Conservation (phyloP, 2,113 vertebrate species). For the Manacus vitellinus region DNA sequence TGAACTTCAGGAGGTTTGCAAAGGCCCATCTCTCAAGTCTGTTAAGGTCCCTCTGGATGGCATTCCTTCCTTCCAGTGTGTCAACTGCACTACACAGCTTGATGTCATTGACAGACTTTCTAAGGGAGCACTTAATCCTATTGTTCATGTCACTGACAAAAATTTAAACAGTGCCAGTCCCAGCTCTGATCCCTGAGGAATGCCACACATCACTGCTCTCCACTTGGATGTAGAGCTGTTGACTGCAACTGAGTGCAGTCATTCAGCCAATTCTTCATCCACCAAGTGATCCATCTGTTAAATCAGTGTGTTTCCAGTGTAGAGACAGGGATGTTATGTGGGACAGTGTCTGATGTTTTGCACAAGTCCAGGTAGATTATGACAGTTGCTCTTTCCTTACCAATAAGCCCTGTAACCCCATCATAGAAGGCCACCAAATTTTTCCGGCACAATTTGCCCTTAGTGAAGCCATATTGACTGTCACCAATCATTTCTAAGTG, state of each 20-base stretch:
- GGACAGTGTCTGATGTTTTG: neutral
- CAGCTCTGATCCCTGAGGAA: neutral
- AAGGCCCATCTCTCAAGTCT: neutral
- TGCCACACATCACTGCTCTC: neutral
- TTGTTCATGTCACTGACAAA: neutral
- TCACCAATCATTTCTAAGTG: neutral
- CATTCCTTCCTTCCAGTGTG: neutral
- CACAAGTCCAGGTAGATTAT: neutral
- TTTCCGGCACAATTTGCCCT: neutral
- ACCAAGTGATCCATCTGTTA: neutral
- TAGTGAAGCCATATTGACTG: neutral
- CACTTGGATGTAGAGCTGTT: neutral
- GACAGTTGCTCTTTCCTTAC: neutral
- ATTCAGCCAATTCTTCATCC: neutral
- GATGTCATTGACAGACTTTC: neutral
- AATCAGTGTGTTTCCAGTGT: neutral
- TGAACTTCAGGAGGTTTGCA: neutral
- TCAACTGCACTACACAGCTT: neutral
- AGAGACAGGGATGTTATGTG: neutral
- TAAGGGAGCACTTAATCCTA: neutral
- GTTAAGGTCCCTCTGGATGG: neutral
- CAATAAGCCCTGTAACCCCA: neutral
- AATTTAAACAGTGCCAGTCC: neutral
- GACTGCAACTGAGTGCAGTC: neutral
- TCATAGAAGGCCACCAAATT: neutral